Base-by-base conservation (phyloP, 2,113 vertebrate species). In the Dolichotis patagonum region DNA sequence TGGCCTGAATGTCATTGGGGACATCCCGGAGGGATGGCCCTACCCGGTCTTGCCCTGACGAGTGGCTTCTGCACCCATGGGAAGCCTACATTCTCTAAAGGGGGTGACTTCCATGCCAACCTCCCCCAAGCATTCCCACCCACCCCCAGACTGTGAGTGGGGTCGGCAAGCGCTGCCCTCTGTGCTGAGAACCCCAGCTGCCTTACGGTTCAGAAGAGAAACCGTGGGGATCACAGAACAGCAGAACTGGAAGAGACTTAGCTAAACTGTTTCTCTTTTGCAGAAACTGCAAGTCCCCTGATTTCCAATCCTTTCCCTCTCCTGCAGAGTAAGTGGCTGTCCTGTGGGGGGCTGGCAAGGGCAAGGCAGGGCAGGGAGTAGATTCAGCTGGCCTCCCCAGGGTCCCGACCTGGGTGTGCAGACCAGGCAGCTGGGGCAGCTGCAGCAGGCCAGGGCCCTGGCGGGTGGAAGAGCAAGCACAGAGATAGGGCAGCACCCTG, bases 231-330 rank as follows among this genome's bases (percentile, higher is more conserved):
- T 75, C 81, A 58, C 54, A 38, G 52, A 88, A 67, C 87, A 46
- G n/a, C 88, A 90, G 96, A 38, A n/a, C 91, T 12, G 87, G 73
- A 89, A 81, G 90, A 91, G 83, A 97, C 91, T 81, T 91, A 92
- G 97, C 97, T 96, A 97, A 98, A 98, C 95, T 98, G 96, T 98
- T 96, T 98, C 97, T 98, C 97, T 97, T 98, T 98, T 98, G 94
- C 99, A 99, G 99, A 99, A 98, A 98, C 99, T 35, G 96, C 99
- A 92, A 99, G 99, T 98, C 99, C 99, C 97, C 98, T 99, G 99
- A 99, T 99, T 98, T 99, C 99, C 98, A 99, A 98, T 88, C 98
- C 99, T 91, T 99, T 99, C 97, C 98, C 99, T 97, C 98, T 99
- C 98, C 98, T 99, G 93, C 99, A 99, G 98, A 99, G 99, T 99